Percentiles rank a stretch among this genome's conserved stretches.
phyloP scores from a whole-genome alignment of 2,888 invertebrate genomes.

The Imbricaverruca yamaguchii region DNA sequence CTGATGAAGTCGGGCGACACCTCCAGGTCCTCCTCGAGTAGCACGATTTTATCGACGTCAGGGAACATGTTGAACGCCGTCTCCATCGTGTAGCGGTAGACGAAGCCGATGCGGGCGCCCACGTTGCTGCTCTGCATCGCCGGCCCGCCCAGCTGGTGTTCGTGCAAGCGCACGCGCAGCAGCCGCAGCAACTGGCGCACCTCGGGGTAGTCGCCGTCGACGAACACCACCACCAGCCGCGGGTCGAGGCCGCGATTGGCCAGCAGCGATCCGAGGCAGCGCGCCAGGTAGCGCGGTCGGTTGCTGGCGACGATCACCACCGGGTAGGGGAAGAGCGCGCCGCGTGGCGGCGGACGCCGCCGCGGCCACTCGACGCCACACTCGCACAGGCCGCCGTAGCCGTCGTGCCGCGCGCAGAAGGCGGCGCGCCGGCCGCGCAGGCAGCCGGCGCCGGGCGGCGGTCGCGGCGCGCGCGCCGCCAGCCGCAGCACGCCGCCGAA shows the following conservation, averaged over 20 bases:
- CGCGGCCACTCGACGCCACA: not conserved
- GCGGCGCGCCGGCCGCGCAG: not conserved
- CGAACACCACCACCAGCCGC: conserved; percentile 51
- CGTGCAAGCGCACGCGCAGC: conserved; percentile 43
- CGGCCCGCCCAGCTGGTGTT: conserved; percentile 27
- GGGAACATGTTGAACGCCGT: conserved; percentile 51
- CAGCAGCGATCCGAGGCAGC: conserved; percentile 48
- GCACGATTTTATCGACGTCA: conserved; percentile 49
- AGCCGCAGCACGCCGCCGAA: not conserved
- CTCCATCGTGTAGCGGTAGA: conserved; percentile 52
- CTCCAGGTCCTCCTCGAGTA: conserved; percentile 52
- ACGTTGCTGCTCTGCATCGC: too few species aligned
- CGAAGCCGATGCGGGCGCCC: conserved; percentile 51
- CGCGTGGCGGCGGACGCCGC: not conserved
- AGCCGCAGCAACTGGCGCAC: conserved; percentile 50
- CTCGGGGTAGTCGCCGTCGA: conserved; percentile 53
- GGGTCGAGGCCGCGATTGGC: conserved; percentile 49
- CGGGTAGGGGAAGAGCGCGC: conserved; percentile 37
- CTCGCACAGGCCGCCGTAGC: not conserved
- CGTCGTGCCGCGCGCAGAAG: conserved; percentile 3
- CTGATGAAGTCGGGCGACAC: conserved; percentile 52
- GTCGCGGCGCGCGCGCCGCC: not conserved
- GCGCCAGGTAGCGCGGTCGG: conserved; percentile 50
- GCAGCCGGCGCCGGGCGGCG: too few species aligned
- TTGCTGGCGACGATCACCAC: conserved; percentile 53